Evolutionary conservation across 2,113 vertebrate species (phyloP), one percentile per base, ranked within the genome.

Genomic region (Nesogale talazaci): DNA sequence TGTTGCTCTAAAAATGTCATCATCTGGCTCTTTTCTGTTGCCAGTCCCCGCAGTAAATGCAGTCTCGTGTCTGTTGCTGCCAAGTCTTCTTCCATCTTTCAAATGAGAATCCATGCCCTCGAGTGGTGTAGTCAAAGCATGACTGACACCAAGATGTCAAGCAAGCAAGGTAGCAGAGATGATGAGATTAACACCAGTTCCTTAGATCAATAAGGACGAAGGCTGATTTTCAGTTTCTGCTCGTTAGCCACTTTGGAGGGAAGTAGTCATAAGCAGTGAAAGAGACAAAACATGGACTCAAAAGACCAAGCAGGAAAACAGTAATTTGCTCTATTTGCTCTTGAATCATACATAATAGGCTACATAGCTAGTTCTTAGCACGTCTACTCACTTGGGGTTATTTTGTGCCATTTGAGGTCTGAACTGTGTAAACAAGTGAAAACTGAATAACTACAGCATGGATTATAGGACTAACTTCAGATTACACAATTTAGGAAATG

Each of bases 201-300:
- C 38, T 7, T 14, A 80, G 65, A 94, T 95, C 87, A 85, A 88
- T 94, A 87, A 67, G 16, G 3, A 20, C 31, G 23, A 93, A 77
- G 61, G 67, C 2, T 52, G 89, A 83, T 83, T 82, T 94, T 94
- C 56, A 89, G 78, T 85, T 83, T 83, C 85, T 19, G 29, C n/a
- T 88, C 40, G 52, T 94, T 90, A 91, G 20, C 69, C 59, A 76
- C 4, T 86, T 89, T 70, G 83, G 31, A 78, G 77, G 20, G 14
- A 79, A 91, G 88, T 77, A 63, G 76, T 94, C 91, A 92, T 87
- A 69, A 82, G 46, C 52, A 93, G 23, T 67, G 36, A 95, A 86
- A 67, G 23, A 82, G 36, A 92, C 15, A 67, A 65, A 75, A 65
- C 9, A 19, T 79, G 74, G 1, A 67, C 52, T 75, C 65, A 79